A percentile compares a stretch with the other conserved stretches of the same genome.
phyloP scores from a whole-genome alignment of 1,140 invertebrate genomes.

The Ericerus pela region DNA sequence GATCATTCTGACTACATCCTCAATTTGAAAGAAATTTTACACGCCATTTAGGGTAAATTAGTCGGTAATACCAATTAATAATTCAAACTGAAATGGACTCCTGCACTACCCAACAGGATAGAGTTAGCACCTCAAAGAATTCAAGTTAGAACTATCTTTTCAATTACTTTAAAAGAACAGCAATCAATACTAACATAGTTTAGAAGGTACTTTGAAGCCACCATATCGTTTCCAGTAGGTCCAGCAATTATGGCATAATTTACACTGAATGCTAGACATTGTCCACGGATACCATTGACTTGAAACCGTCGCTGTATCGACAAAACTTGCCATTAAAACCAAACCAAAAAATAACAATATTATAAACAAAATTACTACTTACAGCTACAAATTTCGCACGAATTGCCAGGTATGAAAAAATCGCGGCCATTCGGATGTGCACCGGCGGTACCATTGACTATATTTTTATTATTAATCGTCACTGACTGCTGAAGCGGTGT shows the following conservation, averaged over 20 bases:
- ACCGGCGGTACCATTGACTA: neutral
- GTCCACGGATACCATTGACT: conserved; percentile 95
- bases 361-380: neutral
- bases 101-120: neutral
- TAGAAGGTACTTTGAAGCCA: conserved; percentile 54
- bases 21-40: no score
- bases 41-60: no score
- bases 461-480: conserved; percentile 41
- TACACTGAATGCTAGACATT: conserved; percentile 71
- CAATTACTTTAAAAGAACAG: no score
- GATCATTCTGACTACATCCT: no score
- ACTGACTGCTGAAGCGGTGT: conserved; percentile 38
- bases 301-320: conserved; percentile 37
- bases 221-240: conserved; percentile 98
- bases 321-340: neutral
- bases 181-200: neutral
- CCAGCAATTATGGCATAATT: conserved; percentile 88
- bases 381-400: conserved; percentile 1
- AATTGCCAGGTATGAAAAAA: conserved; percentile 3
- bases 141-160: no score
- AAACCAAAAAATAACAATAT: neutral
- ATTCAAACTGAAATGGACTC: no score
- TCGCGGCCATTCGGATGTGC: conserved; percentile 1
- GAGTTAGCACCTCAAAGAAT: no score
- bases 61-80: no score